Conservation (phyloP, 2,113 vertebrate genomes). For the Atherinomorus stipes region DNA sequence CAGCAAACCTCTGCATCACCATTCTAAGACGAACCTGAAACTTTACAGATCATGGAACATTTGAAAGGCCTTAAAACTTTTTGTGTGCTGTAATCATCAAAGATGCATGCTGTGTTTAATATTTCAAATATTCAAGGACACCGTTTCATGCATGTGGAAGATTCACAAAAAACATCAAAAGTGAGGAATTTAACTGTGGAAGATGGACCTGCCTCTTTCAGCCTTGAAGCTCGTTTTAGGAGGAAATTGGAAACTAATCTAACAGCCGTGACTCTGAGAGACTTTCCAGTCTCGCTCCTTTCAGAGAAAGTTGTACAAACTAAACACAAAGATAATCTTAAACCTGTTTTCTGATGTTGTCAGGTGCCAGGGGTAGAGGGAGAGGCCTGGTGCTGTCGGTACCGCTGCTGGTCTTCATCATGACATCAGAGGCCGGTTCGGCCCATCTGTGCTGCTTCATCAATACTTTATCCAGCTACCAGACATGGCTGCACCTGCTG, state of each 20-base stretch:
- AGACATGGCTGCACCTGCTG: constrained; percentile 49
- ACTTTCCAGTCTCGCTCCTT: background rate
- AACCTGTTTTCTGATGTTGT: constrained; percentile 1
- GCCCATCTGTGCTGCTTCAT: constrained; percentile 45
- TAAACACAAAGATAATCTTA: constrained; percentile 4
- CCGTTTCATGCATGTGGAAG: background rate
- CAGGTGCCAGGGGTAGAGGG: constrained; percentile 74
- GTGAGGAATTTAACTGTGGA: too few species aligned
- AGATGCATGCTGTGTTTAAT: background rate
- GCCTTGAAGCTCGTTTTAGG: background rate
- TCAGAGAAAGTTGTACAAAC: background rate
- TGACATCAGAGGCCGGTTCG: constrained; percentile 63
- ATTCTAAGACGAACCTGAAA: background rate
- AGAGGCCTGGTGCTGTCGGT: constrained; percentile 71
- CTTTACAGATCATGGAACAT: too few species aligned
- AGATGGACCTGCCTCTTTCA: too few species aligned
- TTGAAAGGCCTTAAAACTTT: background rate
- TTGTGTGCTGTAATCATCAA: constrained; percentile 1
- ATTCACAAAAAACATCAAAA: background rate
- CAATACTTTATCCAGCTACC: constrained; percentile 10
- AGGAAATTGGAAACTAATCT: background rate
- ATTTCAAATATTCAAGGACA: background rate
- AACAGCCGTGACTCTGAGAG: too few species aligned
- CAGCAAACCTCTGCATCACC: too few species aligned
- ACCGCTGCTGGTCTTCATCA: constrained; percentile 69